A percentile compares a stretch with the other conserved stretches of the same genome.
These are phyloP conservation scores for Melipona quadrifasciata DNA, from an alignment of 1,140 invertebrate species.

Conservation along the genomic window DNA sequence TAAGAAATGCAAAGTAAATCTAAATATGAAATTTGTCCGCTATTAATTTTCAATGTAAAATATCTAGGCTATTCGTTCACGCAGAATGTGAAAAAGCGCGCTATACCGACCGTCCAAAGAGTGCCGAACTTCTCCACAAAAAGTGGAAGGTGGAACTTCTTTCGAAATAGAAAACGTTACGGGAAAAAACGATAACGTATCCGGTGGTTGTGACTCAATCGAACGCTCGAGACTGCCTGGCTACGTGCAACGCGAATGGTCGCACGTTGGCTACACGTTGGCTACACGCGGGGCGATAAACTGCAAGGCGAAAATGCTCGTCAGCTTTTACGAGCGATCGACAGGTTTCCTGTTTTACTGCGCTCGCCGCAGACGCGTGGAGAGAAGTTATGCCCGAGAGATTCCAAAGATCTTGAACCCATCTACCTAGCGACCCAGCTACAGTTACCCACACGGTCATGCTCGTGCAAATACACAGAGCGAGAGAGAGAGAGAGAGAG, in stretches of 20 bases:
- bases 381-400: slow-evolving; percentile 1
- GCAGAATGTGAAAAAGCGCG: too few relatives aligned
- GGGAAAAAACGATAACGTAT: neutral
- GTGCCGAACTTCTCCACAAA: too few relatives aligned
- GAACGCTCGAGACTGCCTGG: neutral
- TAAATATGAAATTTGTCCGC: too few relatives aligned
- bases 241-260: neutral
- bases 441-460: slow-evolving; percentile 42
- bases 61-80: too few relatives aligned
- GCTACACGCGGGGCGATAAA: slow-evolving; percentile 36
- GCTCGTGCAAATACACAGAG: neutral
- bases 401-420: slow-evolving; percentile 48
- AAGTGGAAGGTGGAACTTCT: too few relatives aligned
- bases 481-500: too few relatives aligned
- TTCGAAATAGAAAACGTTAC: neutral
- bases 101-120: too few relatives aligned
- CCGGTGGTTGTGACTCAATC: slow-evolving; percentile 22
- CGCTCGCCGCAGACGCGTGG: neutral
- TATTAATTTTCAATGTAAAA: too few relatives aligned
- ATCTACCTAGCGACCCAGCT: slow-evolving; percentile 58
- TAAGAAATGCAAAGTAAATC: too few relatives aligned
- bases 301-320: slow-evolving; percentile 23
- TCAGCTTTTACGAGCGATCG: slow-evolving; percentile 54
- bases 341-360: slow-evolving; percentile 12
- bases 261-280: slow-evolving; percentile 3